phyloP scores from a whole-genome alignment of 2,888 invertebrate species.

The Choreutis nemorana region DNA sequence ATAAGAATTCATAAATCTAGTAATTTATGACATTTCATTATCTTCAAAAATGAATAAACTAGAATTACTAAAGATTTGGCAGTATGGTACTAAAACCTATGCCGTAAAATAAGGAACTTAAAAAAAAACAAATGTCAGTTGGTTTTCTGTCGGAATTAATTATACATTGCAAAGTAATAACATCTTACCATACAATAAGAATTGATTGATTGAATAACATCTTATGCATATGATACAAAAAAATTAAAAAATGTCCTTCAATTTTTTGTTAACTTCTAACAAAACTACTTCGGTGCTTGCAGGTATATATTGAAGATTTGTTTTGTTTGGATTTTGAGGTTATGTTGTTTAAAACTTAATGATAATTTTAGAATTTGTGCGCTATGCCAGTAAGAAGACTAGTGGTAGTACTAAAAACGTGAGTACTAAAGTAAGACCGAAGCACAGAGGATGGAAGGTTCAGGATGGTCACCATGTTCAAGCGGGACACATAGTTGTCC shows the following conservation, averaged over 20 bases:
- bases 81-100: no score
- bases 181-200: no score
- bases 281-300: constrained; percentile 2
- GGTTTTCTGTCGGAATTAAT: no score
- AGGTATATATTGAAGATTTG: constrained; percentile 2
- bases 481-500: constrained; percentile 72
- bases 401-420: constrained; percentile 76
- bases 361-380: constrained; percentile 34
- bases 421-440: constrained; percentile 72
- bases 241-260: constrained; percentile 8
- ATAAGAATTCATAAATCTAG: no score
- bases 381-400: constrained; percentile 79
- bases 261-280: constrained; percentile 4
- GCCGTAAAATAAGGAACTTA: no score
- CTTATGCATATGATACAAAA: no score
- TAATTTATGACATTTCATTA: no score
- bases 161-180: no score
- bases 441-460: constrained; percentile 81
- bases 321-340: neutral
- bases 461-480: constrained; percentile 74
- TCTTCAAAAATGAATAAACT: no score
- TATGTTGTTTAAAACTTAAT: neutral
- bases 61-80: no score
- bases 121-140: no score
- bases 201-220: no score